Evolutionary conservation across 2,113 vertebrate species (phyloP).

Genomic region (Plectropomus leopardus): DNA sequence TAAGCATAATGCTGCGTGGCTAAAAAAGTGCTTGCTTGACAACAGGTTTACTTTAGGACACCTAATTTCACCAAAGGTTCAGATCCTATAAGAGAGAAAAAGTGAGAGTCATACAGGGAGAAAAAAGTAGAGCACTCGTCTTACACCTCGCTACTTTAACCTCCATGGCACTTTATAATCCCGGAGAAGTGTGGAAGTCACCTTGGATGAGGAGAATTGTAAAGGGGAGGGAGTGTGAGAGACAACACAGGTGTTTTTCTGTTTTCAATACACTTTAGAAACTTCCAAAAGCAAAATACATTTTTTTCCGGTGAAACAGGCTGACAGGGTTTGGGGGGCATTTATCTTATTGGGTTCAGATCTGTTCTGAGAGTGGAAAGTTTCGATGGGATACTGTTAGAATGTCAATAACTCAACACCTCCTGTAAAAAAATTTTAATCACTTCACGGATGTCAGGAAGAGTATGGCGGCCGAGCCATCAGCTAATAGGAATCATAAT

Average conservation of each 20-base stretch:
- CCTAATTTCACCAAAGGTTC: slow-evolving; percentile 43
- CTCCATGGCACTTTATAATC: slow-evolving; percentile 61
- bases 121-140: slow-evolving; percentile 10
- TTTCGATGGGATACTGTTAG: slow-evolving; percentile 51
- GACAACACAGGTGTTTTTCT: slow-evolving; percentile 34
- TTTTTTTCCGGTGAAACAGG: slow-evolving; percentile 55
- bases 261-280: slow-evolving; percentile 53
- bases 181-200: slow-evolving; percentile 64
- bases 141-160: slow-evolving; percentile 41
- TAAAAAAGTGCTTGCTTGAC: slow-evolving; percentile 16
- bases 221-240: slow-evolving; percentile 29
- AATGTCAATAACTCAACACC: slow-evolving; percentile 67
- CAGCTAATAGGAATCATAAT: slow-evolving; percentile 73
- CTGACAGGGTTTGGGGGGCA: slow-evolving; percentile 12
- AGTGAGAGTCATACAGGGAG: neutral
- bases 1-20: slow-evolving; percentile 10
- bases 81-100: slow-evolving; percentile 12
- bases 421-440: slow-evolving; percentile 51
- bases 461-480: slow-evolving; percentile 54
- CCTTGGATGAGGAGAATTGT: slow-evolving; percentile 63
- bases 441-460: slow-evolving; percentile 54
- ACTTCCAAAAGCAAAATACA: slow-evolving; percentile 49
- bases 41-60: slow-evolving; percentile 24
- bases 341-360: slow-evolving; percentile 53
- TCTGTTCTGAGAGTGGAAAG: slow-evolving; percentile 51